These are phyloP conservation scores for Cryptoblepharus egeriae DNA, from an alignment of 2,797 vertebrate genomes.

Conservation along the genomic window DNA sequence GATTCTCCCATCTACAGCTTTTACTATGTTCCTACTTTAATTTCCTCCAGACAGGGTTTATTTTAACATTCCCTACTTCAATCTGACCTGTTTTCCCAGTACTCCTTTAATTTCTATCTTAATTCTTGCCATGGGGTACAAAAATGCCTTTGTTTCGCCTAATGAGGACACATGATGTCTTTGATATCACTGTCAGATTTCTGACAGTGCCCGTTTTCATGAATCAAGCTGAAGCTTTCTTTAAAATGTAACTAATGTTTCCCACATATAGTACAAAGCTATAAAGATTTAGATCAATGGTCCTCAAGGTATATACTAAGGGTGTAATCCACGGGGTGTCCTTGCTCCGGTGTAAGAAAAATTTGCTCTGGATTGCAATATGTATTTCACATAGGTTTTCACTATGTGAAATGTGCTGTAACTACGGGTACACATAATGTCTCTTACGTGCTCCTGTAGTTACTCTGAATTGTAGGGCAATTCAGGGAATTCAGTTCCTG, in stretches of 20 bases:
- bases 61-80: neutral
- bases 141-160: neutral
- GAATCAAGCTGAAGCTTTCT: neutral
- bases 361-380: too few relatives aligned
- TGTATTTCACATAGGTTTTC: too few relatives aligned
- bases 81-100: neutral
- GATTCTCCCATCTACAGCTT: slow-evolving; percentile 7
- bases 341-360: too few relatives aligned
- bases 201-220: neutral
- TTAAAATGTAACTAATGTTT: neutral
- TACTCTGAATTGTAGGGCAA: too few relatives aligned
- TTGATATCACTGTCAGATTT: neutral
- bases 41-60: neutral
- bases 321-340: too few relatives aligned
- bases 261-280: neutral
- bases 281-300: neutral
- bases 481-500: neutral
- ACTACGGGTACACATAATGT: too few relatives aligned
- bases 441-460: too few relatives aligned
- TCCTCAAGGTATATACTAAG: neutral
- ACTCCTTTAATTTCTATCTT: neutral
- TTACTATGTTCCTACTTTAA: slow-evolving; percentile 20
- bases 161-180: neutral
- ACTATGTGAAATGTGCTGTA: too few relatives aligned
- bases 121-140: neutral